Conservation (phyloP, 1,140 invertebrate species). For the Ceratina australensis region DNA sequence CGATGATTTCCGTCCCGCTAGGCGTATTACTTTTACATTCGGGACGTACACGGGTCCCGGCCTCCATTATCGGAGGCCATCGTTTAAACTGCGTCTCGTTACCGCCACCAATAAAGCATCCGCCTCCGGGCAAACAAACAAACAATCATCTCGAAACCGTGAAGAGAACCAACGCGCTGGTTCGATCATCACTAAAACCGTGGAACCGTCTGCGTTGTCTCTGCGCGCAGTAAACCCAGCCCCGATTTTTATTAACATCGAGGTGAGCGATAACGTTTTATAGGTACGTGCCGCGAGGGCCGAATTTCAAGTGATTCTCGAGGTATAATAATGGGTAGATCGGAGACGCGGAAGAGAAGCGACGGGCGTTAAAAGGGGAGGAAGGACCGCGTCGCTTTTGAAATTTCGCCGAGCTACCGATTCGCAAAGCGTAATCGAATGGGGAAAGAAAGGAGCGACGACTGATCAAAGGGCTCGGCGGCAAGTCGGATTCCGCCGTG, state of each 20-base stretch:
- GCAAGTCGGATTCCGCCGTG: conserved; percentile 26
- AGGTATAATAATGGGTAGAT: neutral
- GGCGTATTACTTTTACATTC: conserved; percentile 47
- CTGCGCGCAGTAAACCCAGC: neutral
- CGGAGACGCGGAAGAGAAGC: neutral
- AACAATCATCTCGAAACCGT: conserved; percentile 24
- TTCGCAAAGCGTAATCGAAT: conserved; percentile 25
- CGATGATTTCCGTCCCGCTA: conserved; percentile 42
- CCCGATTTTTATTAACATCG: too few relatives aligned
- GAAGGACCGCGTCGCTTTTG: conserved; percentile 3
- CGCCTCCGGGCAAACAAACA: conserved; percentile 27
- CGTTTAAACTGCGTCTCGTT: conserved; percentile 38
- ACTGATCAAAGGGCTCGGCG: conserved; percentile 18
- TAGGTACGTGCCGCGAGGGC: neutral
- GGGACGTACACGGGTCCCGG: neutral
- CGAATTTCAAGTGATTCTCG: neutral
- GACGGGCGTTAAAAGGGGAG: neutral
- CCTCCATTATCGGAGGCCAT: conserved; percentile 29
- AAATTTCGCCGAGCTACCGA: conserved; percentile 20
- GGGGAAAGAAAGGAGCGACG: conserved; percentile 22
- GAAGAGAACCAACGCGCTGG: neutral
- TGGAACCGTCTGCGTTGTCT: conserved; percentile 31
- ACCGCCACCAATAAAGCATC: conserved; percentile 41
- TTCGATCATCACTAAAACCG: conserved; percentile 36
- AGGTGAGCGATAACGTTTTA: too few relatives aligned